These are phyloP conservation scores for Eupithecia vulgata DNA, from an alignment of 2,888 invertebrate species.

Conservation along the genomic window DNA sequence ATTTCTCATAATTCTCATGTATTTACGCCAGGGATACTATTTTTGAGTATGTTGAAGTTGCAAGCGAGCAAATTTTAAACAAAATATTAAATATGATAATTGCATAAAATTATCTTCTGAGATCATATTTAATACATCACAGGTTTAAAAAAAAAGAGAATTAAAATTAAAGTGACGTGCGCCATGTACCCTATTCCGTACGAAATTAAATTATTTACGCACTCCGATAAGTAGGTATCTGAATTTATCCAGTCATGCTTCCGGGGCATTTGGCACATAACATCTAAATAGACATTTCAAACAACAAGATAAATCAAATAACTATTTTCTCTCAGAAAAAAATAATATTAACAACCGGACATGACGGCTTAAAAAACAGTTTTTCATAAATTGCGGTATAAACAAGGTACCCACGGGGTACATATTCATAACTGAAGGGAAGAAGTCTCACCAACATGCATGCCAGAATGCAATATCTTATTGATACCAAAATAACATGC, in stretches of 20 bases:
- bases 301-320: constrained; percentile 70
- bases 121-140: constrained; percentile 88
- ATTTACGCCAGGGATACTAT: constrained; percentile 66
- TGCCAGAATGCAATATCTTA: not conserved
- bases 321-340: constrained; percentile 63
- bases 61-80: constrained; percentile 62
- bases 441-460: not conserved
- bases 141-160: constrained; percentile 81
- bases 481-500: not conserved
- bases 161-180: constrained; percentile 59
- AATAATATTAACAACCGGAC: constrained; percentile 17
- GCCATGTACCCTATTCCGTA: constrained; percentile 24
- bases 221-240: constrained; percentile 25
- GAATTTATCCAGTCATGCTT: constrained; percentile 42
- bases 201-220: constrained; percentile 10
- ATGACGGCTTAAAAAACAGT: not conserved
- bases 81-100: constrained; percentile 79
- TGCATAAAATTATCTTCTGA: constrained; percentile 84
- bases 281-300: constrained; percentile 57
- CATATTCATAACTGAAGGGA: not conserved
- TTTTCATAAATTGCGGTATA: constrained; percentile 10
- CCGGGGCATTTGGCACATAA: constrained; percentile 50
- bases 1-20: constrained; percentile 79
- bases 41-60: constrained; percentile 45
- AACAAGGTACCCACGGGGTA: constrained; percentile 12